phyloP scores from a whole-genome alignment of 2,888 invertebrate genomes.

The Osmoderma eremita region DNA sequence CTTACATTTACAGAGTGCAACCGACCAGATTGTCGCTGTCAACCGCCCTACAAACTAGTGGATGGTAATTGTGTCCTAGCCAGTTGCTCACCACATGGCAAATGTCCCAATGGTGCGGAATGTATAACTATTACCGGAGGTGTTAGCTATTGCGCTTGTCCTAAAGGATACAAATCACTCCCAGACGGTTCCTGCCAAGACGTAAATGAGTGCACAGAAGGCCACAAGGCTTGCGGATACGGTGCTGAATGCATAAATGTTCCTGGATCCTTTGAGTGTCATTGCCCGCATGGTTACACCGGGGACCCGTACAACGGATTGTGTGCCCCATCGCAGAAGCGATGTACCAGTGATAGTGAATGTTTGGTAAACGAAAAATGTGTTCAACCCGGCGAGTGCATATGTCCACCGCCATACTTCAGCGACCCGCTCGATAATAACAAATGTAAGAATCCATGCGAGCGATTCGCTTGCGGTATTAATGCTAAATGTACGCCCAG shows the following conservation, averaged over 20 bases:
- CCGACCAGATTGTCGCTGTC: conserved; percentile 85
- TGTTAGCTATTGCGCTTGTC: conserved; percentile 93
- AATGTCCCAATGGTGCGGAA: conserved; percentile 87
- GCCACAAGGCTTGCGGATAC: conserved; percentile 81
- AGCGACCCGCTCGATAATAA: conserved; percentile 83
- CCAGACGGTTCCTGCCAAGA: conserved; percentile 85
- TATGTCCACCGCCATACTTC: conserved; percentile 91
- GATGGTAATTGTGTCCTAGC: conserved; percentile 86
- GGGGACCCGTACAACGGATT: conserved; percentile 85
- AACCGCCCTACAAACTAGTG: conserved; percentile 85
- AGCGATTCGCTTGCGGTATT: conserved; percentile 88
- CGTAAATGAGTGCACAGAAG: conserved; percentile 84
- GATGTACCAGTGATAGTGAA: conserved; percentile 84
- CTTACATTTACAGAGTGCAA: conserved; percentile 73
- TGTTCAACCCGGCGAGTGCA: conserved; percentile 89
- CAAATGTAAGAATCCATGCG: conserved; percentile 92
- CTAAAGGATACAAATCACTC: conserved; percentile 81
- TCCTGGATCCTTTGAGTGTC: conserved; percentile 80
- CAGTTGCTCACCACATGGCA: conserved; percentile 82
- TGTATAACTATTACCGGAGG: conserved; percentile 90
- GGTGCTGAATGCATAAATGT: conserved; percentile 88
- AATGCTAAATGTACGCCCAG: conserved; percentile 90
- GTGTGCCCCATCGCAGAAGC: conserved; percentile 84
- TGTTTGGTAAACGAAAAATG: conserved; percentile 90
- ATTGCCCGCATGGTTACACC: conserved; percentile 82